A percentile compares a stretch with the other conserved stretches of the same genome.
phyloP scores from a whole-genome alignment of 2,113 vertebrate species.

The Leucopsar rothschildi region DNA sequence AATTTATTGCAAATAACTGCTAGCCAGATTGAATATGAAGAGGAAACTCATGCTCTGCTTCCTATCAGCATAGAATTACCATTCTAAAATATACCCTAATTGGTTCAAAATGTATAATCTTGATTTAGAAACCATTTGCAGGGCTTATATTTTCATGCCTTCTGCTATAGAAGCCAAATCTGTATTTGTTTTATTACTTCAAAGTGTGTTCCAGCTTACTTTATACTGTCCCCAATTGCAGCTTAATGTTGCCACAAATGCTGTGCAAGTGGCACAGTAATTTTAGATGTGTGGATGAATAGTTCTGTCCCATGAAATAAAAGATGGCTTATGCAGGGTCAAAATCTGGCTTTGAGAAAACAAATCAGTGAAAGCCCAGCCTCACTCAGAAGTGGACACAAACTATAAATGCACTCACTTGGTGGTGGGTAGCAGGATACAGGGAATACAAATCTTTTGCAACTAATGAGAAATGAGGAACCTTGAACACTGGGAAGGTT shows the following conservation, averaged over 20 bases:
- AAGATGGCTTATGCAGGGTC: not conserved
- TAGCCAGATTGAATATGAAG: not conserved
- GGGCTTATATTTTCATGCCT: not conserved
- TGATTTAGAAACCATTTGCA: not conserved
- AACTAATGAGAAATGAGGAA: not conserved
- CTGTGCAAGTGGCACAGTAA: not conserved
- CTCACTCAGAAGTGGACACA: not conserved
- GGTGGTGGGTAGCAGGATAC: not conserved
- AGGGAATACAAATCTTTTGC: not conserved
- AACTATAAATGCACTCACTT: not conserved
- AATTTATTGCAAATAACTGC: not conserved
- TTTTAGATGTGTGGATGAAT: not conserved
- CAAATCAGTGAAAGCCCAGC: not conserved
- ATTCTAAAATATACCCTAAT: not conserved
- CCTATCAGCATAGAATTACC: not conserved
- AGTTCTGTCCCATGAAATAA: not conserved
- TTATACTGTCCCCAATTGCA: not conserved
- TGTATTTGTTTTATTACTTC: not conserved
- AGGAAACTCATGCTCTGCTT: not conserved
- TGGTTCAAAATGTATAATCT: not conserved
- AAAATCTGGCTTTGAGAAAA: not conserved
- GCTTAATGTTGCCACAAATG: not conserved
- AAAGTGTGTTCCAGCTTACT: not conserved
- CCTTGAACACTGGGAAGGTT: not conserved
- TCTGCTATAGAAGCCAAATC: not conserved